Evolutionary conservation across 2,113 vertebrate genomes (phyloP).

Genomic region (Physeter macrocephalus): DNA sequence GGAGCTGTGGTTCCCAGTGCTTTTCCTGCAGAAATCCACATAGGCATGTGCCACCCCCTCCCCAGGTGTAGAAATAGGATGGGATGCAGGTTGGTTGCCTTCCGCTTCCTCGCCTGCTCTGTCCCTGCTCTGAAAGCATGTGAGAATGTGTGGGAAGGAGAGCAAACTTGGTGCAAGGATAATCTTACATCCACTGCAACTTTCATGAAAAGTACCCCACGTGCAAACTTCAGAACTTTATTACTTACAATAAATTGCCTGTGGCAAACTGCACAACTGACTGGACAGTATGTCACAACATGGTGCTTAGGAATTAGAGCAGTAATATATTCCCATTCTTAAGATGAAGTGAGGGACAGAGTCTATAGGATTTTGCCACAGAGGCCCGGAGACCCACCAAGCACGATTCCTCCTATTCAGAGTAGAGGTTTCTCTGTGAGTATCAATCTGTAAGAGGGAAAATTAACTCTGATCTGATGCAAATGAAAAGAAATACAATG

Average conservation of each 20-base stretch:
- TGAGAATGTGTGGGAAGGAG: neutral
- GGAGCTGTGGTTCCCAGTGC: neutral
- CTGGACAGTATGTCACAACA: neutral
- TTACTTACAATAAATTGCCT: neutral
- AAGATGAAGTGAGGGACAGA: neutral
- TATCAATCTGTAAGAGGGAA: neutral
- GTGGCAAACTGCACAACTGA: neutral
- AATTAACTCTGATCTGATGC: neutral
- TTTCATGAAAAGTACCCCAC: neutral
- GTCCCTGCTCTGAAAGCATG: neutral
- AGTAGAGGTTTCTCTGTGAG: neutral
- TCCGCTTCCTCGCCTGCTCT: neutral
- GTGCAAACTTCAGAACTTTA: neutral
- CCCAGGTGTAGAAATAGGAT: rapidly evolving
- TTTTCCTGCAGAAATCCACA: neutral
- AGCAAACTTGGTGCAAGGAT: neutral
- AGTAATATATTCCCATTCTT: neutral
- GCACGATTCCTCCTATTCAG: neutral
- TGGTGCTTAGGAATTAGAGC: neutral
- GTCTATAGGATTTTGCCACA: neutral
- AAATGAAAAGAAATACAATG: neutral
- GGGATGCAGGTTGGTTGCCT: too few species aligned
- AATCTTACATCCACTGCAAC: neutral
- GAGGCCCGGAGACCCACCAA: neutral
- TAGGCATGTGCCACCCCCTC: rapidly evolving